These are phyloP conservation scores for Frankliniella fusca DNA, from an alignment of 2,888 invertebrate genomes.

Conservation along the genomic window DNA sequence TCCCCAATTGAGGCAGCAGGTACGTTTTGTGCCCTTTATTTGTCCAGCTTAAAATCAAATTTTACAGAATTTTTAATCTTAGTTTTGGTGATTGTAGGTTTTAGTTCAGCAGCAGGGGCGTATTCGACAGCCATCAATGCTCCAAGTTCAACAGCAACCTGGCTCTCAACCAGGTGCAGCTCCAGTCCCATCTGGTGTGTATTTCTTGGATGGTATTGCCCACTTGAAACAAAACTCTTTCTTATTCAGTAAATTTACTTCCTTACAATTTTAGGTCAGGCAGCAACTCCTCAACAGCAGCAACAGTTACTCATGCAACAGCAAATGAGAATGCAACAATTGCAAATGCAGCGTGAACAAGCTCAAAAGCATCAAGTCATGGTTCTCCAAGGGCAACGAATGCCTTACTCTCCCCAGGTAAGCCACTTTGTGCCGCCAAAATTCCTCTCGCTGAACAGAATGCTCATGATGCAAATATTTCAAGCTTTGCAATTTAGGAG, in stretches of 20 bases:
- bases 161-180: slow-evolving; percentile 37
- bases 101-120: slow-evolving; percentile 28
- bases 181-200: slow-evolving; percentile 31
- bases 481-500: too few species aligned
- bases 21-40: slow-evolving; percentile 3
- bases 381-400: slow-evolving; percentile 5
- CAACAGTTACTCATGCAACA: slow-evolving; percentile 36
- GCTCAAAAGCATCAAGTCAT: slow-evolving; percentile 11
- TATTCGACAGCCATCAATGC: slow-evolving; percentile 44
- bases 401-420: background rate
- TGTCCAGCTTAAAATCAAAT: background rate
- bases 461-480: too few species aligned
- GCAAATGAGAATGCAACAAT: slow-evolving; percentile 31
- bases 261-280: slow-evolving; percentile 27
- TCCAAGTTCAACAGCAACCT: slow-evolving; percentile 40
- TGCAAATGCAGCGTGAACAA: slow-evolving; percentile 29
- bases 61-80: background rate
- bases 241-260: background rate
- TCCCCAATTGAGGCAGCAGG: slow-evolving; percentile 52
- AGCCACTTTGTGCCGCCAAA: background rate
- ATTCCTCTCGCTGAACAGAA: too few species aligned
- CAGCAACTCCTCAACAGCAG: slow-evolving; percentile 49
- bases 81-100: background rate
- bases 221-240: too few species aligned
- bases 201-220: background rate